These are phyloP conservation scores for Bombycilla garrulus DNA, from an alignment of 2,113 vertebrate species.

Conservation along the genomic window DNA sequence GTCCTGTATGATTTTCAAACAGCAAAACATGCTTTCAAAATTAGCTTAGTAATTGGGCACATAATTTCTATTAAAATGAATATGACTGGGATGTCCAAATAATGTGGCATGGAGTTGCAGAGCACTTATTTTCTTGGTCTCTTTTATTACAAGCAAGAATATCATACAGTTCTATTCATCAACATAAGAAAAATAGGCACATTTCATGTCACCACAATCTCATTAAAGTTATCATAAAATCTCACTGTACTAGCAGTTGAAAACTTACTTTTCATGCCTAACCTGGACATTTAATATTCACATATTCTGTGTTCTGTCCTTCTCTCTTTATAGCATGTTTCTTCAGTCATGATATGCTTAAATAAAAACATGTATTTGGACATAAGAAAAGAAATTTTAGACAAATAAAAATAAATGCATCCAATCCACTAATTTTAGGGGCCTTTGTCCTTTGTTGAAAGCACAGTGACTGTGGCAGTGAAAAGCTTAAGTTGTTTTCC, in stretches of 20 bases:
- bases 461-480: neutral
- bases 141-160: neutral
- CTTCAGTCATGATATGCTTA: neutral
- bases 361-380: neutral
- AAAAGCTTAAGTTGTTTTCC: neutral
- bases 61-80: constrained; percentile 30
- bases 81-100: neutral
- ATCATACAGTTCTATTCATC: constrained; percentile 26
- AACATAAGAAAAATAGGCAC: neutral
- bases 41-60: neutral
- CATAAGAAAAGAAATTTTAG: neutral
- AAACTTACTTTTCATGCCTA: neutral
- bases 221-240: constrained; percentile 1
- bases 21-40: constrained; percentile 37
- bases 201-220: neutral
- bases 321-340: neutral
- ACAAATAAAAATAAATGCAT: neutral
- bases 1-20: constrained; percentile 3
- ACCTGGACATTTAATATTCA: neutral
- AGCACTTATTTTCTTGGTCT: neutral
- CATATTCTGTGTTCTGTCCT: neutral
- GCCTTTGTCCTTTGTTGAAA: neutral
- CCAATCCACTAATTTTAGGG: neutral
- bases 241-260: neutral
- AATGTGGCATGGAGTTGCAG: neutral